Evolutionary conservation across 2,113 vertebrate species (phyloP).

Genomic region (Solea senegalensis): DNA sequence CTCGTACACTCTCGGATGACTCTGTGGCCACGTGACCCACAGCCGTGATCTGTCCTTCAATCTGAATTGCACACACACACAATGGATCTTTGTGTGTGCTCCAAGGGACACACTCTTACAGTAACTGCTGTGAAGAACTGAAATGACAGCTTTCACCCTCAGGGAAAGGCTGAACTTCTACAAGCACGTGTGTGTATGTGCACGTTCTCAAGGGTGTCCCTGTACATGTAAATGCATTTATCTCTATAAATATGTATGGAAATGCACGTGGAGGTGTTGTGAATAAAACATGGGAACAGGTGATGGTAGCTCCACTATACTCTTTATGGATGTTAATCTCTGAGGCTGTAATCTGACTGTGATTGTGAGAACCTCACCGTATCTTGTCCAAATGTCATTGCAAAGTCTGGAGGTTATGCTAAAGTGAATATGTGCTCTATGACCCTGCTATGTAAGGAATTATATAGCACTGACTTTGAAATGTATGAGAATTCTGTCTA

Average conservation of each 20-base stretch:
- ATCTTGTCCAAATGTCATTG: conserved; percentile 55
- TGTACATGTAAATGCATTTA: conserved; percentile 66
- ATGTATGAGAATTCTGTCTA: neutral
- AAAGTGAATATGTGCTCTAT: conserved; percentile 14
- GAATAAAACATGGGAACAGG: conserved; percentile 72
- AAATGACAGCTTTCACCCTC: conserved; percentile 63
- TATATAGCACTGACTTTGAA: conserved; percentile 17
- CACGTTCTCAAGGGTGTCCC: conserved; percentile 38
- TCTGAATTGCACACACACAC: conserved; percentile 54
- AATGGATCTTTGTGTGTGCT: conserved; percentile 46
- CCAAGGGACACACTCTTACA: conserved; percentile 40
- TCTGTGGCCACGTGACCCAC: conserved; percentile 63
- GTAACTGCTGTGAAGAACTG: conserved; percentile 60
- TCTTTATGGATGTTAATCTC: conserved; percentile 61
- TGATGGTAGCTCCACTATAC: conserved; percentile 33
- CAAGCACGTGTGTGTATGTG: conserved; percentile 12
- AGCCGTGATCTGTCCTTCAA: conserved; percentile 73
- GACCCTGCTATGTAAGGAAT: conserved; percentile 16
- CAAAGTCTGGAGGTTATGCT: conserved; percentile 6
- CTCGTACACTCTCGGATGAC: conserved; percentile 57
- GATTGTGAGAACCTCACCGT: conserved; percentile 40
- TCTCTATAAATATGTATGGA: conserved; percentile 72
- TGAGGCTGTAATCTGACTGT: conserved; percentile 42
- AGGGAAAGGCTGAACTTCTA: conserved; percentile 66
- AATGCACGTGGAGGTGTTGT: conserved; percentile 53